Evolutionary conservation across 2,797 vertebrate species (phyloP), one percentile per base, ranked within the genome.

Genomic region (Discoglossus pictus): DNA sequence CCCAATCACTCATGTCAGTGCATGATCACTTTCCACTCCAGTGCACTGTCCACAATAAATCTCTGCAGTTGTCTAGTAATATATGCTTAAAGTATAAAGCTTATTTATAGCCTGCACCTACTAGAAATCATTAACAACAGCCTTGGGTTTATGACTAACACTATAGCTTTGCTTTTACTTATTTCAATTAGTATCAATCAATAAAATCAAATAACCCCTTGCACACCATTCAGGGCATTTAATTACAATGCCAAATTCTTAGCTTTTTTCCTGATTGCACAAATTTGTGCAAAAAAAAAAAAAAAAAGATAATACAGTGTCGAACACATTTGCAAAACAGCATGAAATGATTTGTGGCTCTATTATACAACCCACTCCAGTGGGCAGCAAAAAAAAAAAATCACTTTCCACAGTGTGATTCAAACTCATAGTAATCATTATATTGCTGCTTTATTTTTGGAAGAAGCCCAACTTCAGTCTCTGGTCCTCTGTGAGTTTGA

Each of bases 101-200:
- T 71, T 71, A 71, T 71, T 64, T 64, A 71, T 64, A 50, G 47
- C 23, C 42, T 50, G 38, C 36, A 64, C 44, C 61, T 59, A 59
- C 38, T 46, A 71, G 44, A 61, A 46, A 68, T 54, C 65, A 54
- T 47, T 23, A 47, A 36, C 51, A 23, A 16, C 31, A 64, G 7
- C 7, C 25, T 70, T 21, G 58, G 43, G 51, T 64, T 64, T 51
- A 65, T 65, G 18, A 34, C 24, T 24, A 42, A 21, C 27, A 4
- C 23, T 16, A 24, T 27, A 50, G 7, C 5, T 50, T 23, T n/a
- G 44, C 23, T 38, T 66, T 35, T 42, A 18, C 35, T 38, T 35
- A 25, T 16, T 56, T 58, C 51, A 71, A 31, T 71, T 42, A 43
- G 34, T 27, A 47, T 71, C 52, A 50, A 43, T 58, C 50, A 50